Percentiles rank a stretch among this genome's conserved stretches.
phyloP scores from a whole-genome alignment of 1,140 invertebrate species.

The Habropoda laboriosa region DNA sequence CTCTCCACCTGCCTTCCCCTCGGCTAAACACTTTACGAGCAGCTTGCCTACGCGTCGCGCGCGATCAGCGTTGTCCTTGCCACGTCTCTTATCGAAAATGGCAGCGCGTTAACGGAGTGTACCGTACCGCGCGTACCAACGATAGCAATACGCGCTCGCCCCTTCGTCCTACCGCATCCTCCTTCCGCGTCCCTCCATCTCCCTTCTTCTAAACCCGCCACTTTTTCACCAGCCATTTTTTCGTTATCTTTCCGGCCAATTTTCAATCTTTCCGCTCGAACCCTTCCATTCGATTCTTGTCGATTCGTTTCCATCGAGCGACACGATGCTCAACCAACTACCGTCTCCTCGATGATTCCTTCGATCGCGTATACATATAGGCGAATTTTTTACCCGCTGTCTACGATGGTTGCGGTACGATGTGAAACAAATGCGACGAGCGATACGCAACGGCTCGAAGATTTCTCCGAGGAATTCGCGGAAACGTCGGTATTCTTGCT shows the following conservation, averaged over 20 bases:
- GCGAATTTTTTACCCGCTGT: slow-evolving; percentile 69
- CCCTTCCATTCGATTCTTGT: neutral
- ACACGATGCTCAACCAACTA: neutral
- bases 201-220: neutral
- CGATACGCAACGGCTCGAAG: slow-evolving; percentile 72
- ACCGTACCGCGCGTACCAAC: slow-evolving; percentile 38
- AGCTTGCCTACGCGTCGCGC: slow-evolving; percentile 79
- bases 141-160: slow-evolving; percentile 33
- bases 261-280: neutral
- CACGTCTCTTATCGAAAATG: slow-evolving; percentile 79
- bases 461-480: slow-evolving; percentile 77
- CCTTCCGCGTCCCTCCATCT: slow-evolving; percentile 30
- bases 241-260: slow-evolving; percentile 29
- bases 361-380: slow-evolving; percentile 46
- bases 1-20: slow-evolving; percentile 73
- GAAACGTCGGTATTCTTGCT: slow-evolving; percentile 43
- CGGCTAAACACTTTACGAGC: slow-evolving; percentile 82
- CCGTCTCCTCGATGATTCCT: neutral
- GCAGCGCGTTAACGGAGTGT: slow-evolving; percentile 78
- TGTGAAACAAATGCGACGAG: slow-evolving; percentile 77
- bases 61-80: slow-evolving; percentile 79
- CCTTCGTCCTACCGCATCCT: slow-evolving; percentile 8
- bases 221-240: slow-evolving; percentile 30
- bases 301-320: neutral
- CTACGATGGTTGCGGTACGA: slow-evolving; percentile 61